Conservation (phyloP, 2,797 vertebrate species). For the Rousettus madagascariensis region DNA sequence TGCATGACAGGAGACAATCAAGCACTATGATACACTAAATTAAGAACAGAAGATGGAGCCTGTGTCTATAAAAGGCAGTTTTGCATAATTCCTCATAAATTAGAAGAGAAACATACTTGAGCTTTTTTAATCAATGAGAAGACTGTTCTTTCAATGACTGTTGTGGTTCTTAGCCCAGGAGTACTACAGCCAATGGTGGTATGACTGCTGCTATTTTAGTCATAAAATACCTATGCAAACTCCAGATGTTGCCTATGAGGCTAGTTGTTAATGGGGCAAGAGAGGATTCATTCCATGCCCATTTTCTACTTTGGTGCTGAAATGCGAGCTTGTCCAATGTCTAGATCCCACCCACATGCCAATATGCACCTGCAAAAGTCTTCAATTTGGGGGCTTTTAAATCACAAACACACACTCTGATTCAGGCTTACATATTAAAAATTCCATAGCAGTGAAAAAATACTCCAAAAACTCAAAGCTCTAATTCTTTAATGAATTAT, state of each 20-base stretch:
- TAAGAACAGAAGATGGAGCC: slow-evolving; percentile 10
- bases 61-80: not conserved
- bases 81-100: slow-evolving; percentile 52
- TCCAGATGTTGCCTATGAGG: slow-evolving; percentile 51
- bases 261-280: slow-evolving; percentile 61
- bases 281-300: slow-evolving; percentile 27
- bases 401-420: slow-evolving; percentile 43
- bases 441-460: slow-evolving; percentile 56
- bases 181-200: not conserved
- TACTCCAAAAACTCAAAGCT: slow-evolving; percentile 38
- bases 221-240: slow-evolving; percentile 57
- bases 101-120: slow-evolving; percentile 26
- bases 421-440: slow-evolving; percentile 66
- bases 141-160: slow-evolving; percentile 52
- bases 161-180: slow-evolving; percentile 47
- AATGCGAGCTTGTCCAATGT: slow-evolving; percentile 41
- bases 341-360: slow-evolving; percentile 63
- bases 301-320: slow-evolving; percentile 67
- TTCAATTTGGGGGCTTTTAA: slow-evolving; percentile 69
- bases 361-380: slow-evolving; percentile 63
- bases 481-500: slow-evolving; percentile 75
- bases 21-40: not conserved
- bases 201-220: slow-evolving; percentile 32
- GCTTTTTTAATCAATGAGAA: slow-evolving; percentile 33
- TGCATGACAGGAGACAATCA: not conserved